A percentile compares a stretch with the other conserved stretches of the same genome.
Conservation (phyloP, 1,140 invertebrate species). For the Ceratitis capitata region DNA sequence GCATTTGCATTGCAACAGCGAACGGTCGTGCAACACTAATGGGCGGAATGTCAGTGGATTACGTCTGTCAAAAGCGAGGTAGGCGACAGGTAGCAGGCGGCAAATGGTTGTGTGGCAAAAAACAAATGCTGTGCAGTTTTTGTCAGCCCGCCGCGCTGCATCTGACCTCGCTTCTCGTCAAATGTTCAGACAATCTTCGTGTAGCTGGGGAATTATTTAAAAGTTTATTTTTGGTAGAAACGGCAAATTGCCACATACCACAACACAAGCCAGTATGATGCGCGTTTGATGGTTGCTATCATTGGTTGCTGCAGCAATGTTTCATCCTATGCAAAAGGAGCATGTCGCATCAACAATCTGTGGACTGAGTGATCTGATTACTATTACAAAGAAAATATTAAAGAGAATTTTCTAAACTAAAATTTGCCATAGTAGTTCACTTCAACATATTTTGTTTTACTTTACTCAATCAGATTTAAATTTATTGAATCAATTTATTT, state of each 20-base stretch:
- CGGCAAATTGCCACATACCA: background rate
- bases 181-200: background rate
- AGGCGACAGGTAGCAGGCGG: background rate
- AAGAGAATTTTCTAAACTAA: too few relatives aligned
- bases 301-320: background rate
- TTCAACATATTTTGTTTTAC: too few relatives aligned
- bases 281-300: background rate
- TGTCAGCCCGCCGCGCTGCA: background rate
- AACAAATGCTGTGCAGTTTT: background rate
- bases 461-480: too few relatives aligned
- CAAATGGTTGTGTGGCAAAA: background rate
- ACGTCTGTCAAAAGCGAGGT: constrained; percentile 4
- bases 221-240: background rate
- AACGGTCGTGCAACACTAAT: constrained; percentile 24
- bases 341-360: constrained; percentile 1
- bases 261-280: background rate
- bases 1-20: background rate
- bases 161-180: too few relatives aligned
- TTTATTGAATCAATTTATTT: too few relatives aligned
- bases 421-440: too few relatives aligned
- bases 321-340: background rate
- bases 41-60: constrained; percentile 22
- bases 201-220: background rate
- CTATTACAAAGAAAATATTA: too few relatives aligned
- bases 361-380: background rate